These are phyloP conservation scores for Mormoops blainvillei DNA, from an alignment of 2,113 vertebrate species.

Conservation along the genomic window DNA sequence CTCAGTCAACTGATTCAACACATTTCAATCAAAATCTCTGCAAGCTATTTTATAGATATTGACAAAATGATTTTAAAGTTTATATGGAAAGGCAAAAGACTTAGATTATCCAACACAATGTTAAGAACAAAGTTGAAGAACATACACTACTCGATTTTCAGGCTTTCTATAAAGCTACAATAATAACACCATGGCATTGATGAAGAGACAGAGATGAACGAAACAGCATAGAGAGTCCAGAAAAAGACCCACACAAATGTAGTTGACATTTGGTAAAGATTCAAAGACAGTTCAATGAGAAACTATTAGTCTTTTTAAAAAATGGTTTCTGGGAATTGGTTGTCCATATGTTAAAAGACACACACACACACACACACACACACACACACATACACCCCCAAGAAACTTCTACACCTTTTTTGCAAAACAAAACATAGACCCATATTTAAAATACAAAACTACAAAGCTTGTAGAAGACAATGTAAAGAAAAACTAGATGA, in stretches of 20 bases:
- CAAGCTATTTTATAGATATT: background rate
- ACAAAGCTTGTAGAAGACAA: background rate
- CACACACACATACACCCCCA: no score
- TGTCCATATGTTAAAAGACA: background rate
- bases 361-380: no score
- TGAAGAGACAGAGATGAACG: background rate
- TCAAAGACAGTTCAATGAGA: background rate
- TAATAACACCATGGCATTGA: background rate
- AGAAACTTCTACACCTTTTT: background rate
- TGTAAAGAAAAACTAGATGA: background rate
- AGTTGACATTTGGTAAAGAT: background rate
- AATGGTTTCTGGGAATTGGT: background rate
- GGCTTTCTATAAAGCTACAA: background rate
- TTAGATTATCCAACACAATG: background rate
- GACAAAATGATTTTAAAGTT: background rate
- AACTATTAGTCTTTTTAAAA: background rate
- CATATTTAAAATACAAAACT: background rate
- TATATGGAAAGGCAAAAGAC: background rate
- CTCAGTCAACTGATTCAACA: background rate
- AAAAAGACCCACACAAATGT: background rate
- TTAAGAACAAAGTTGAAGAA: background rate
- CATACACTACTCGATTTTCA: background rate
- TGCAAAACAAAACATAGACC: background rate
- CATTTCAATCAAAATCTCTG: background rate
- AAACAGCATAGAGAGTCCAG: background rate